Conservation (phyloP, 2,888 invertebrate species). For the Philereme transversata region DNA sequence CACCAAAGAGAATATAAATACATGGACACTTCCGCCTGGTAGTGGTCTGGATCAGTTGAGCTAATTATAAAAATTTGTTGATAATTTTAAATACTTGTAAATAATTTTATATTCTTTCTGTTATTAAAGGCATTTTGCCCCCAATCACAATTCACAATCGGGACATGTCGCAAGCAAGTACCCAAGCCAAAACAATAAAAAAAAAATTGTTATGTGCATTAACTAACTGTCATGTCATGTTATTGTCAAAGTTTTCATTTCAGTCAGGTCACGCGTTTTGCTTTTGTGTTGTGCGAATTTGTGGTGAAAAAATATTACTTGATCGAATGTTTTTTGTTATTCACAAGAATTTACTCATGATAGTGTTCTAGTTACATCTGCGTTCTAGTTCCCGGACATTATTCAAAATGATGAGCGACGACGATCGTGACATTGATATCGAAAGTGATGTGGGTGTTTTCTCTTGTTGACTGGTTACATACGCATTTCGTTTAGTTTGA, state of each 20-base stretch:
- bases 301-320: constrained; percentile 1
- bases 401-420: constrained; percentile 92
- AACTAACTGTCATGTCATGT: too few relatives aligned
- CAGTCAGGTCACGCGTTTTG: constrained; percentile 2
- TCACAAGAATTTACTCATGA: constrained; percentile 48
- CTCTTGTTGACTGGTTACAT: constrained; percentile 47
- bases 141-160: too few relatives aligned
- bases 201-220: too few relatives aligned
- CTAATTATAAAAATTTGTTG: too few relatives aligned
- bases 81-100: too few relatives aligned
- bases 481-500: constrained; percentile 48
- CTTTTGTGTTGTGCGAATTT: constrained; percentile 21
- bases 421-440: constrained; percentile 96
- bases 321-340: neutral
- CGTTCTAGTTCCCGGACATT: constrained; percentile 35
- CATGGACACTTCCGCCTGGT: too few relatives aligned
- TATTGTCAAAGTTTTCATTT: neutral
- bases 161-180: too few relatives aligned
- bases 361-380: constrained; percentile 48
- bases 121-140: too few relatives aligned
- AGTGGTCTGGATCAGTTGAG: too few relatives aligned
- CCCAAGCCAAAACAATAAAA: too few relatives aligned
- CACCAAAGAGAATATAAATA: too few relatives aligned
- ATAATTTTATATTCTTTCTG: too few relatives aligned
- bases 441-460: constrained; percentile 94